Conservation (phyloP, 2,888 invertebrate species). For the Nycteola revayana region DNA sequence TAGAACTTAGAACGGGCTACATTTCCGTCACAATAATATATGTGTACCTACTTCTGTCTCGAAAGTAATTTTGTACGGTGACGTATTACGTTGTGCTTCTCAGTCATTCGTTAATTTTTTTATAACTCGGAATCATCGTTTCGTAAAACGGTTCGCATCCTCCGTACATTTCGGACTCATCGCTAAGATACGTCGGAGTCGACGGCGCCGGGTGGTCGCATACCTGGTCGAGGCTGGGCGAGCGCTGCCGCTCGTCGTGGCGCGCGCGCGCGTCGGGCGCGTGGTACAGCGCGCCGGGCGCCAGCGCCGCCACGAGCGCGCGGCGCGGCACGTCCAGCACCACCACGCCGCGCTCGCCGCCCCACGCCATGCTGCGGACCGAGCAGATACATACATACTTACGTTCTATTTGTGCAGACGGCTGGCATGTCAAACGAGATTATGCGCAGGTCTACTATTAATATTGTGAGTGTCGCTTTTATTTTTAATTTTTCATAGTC, state of each 20-base stretch:
- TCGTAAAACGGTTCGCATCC: neutral
- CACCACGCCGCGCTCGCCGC: slow-evolving; percentile 97
- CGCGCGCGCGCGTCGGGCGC: slow-evolving; percentile 84
- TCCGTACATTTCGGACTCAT: neutral
- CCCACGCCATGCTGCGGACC: slow-evolving; percentile 97
- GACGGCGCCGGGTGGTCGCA: slow-evolving; percentile 1
- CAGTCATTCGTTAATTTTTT: neutral
- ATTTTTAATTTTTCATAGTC: too few species aligned
- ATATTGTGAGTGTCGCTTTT: too few species aligned
- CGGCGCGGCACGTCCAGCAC: slow-evolving; percentile 97
- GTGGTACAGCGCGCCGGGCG: slow-evolving; percentile 95
- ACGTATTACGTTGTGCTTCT: too few species aligned
- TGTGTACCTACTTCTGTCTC: too few species aligned
- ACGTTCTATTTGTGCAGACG: neutral
- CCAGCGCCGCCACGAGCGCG: slow-evolving; percentile 92
- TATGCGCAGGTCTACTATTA: too few species aligned
- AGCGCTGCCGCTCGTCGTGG: slow-evolving; percentile 86
- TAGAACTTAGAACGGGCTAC: too few species aligned
- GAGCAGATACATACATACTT: neutral
- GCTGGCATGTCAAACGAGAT: too few species aligned
- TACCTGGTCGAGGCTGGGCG: slow-evolving; percentile 96
- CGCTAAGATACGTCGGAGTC: neutral
- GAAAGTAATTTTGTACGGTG: too few species aligned
- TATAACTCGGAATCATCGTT: too few species aligned
- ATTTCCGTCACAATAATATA: too few species aligned